Percentiles rank a stretch among this genome's conserved stretches.
Conservation (phyloP, 1,140 invertebrate genomes). For the Campoletis sonorensis region DNA sequence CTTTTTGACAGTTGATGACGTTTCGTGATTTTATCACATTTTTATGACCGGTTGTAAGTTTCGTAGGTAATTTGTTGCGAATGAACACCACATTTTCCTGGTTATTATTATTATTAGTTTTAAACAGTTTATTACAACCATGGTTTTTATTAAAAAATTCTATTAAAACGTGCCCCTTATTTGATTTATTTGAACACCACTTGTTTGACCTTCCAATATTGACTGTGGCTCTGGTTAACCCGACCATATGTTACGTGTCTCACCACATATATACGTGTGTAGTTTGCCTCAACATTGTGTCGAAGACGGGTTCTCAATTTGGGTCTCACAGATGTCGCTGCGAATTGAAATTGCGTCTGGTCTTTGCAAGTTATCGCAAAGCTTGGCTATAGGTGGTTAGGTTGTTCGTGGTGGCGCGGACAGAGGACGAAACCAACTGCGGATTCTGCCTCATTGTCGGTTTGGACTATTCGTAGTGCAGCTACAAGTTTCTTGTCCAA, state of each 20-base stretch:
- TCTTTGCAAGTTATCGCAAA: background rate
- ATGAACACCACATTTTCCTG: background rate
- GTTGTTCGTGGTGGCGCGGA: background rate
- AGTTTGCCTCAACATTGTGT: background rate
- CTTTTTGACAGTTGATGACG: too few species aligned
- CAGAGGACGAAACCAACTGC: background rate
- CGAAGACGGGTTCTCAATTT: conserved; percentile 21
- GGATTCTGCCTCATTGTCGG: background rate
- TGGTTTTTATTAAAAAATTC: background rate
- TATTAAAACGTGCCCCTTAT: background rate
- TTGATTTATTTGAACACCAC: background rate
- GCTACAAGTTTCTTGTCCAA: conserved; percentile 8
- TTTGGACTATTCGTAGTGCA: background rate
- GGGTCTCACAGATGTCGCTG: conserved; percentile 11
- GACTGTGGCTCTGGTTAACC: conserved; percentile 11
- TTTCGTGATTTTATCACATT: too few species aligned
- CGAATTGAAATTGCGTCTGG: conserved; percentile 25
- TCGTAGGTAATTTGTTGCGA: too few species aligned
- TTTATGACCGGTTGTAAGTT: too few species aligned
- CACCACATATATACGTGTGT: background rate
- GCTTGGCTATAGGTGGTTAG: background rate
- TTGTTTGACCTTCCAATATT: conserved; percentile 1
- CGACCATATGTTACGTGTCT: conserved; percentile 20
- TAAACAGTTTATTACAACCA: background rate
- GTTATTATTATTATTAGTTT: background rate